Conservation (phyloP, 1,140 invertebrate species). For the Pentalonia nigronervosa region DNA sequence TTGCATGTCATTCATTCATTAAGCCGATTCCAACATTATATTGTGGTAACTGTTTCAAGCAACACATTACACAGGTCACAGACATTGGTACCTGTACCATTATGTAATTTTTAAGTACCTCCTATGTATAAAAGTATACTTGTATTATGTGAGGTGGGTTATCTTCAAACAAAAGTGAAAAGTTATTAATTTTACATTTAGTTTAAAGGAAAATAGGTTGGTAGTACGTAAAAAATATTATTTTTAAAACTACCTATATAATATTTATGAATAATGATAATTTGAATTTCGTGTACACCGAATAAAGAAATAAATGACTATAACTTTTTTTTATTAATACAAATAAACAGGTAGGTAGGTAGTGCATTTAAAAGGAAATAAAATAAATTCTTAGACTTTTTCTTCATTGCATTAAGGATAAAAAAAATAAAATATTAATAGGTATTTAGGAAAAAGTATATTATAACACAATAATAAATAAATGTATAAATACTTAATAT, state of each 20-base stretch:
- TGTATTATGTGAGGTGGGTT: neutral
- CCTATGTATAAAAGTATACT: neutral
- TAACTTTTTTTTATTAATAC: neutral
- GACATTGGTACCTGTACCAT: no score
- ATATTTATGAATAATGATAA: neutral
- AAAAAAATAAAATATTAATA: neutral
- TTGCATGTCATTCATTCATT: no score
- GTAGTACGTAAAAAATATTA: neutral
- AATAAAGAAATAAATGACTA: neutral
- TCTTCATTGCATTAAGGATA: neutral
- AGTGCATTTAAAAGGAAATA: neutral
- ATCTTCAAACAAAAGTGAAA: neutral
- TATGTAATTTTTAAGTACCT: no score
- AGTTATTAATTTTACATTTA: neutral
- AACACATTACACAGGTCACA: no score
- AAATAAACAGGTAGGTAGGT: neutral
- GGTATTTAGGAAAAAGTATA: neutral
- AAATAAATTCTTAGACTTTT: neutral
- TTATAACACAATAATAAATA: neutral
- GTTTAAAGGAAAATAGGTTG: neutral
- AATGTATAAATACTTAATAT: neutral
- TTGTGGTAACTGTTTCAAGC: no score
- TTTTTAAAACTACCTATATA: neutral
- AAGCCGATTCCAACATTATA: no score
- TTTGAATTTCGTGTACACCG: neutral